Evolutionary conservation across 2,888 invertebrate species (phyloP).

Genomic region (Caenorhabditis sp.): DNA sequence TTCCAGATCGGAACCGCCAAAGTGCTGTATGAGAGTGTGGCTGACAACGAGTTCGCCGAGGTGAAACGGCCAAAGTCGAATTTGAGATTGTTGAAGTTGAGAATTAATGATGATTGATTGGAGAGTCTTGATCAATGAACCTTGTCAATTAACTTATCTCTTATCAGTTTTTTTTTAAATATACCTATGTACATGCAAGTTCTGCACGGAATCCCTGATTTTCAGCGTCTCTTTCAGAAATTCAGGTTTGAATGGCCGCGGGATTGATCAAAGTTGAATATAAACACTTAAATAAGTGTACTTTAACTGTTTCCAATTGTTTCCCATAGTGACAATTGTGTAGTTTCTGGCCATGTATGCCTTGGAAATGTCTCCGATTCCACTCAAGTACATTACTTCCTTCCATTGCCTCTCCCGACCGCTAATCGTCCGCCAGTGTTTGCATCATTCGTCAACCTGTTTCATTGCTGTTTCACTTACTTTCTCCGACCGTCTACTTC

Average conservation of each 20-base stretch:
- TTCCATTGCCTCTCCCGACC: no score
- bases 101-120: constrained; percentile 43
- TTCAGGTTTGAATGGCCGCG: no score
- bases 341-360: no score
- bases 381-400: background rate
- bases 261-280: no score
- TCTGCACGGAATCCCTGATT: no score
- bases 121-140: background rate
- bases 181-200: no score
- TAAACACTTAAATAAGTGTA: no score
- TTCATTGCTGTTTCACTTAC: constrained; percentile 3
- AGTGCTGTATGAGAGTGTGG: constrained; percentile 47
- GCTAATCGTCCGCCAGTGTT: no score
- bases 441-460: constrained; percentile 12
- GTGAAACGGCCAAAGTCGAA: constrained; percentile 27
- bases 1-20: constrained; percentile 45
- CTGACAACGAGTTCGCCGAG: constrained; percentile 43
- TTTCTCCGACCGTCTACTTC: background rate
- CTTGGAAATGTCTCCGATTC: no score
- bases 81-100: constrained; percentile 41
- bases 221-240: no score
- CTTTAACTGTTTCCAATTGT: no score
- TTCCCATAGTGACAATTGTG: no score
- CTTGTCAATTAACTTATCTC: background rate
- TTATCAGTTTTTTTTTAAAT: background rate